These are phyloP conservation scores for Drosophila neocordata DNA, from an alignment of 1,140 invertebrate species.

Conservation along the genomic window DNA sequence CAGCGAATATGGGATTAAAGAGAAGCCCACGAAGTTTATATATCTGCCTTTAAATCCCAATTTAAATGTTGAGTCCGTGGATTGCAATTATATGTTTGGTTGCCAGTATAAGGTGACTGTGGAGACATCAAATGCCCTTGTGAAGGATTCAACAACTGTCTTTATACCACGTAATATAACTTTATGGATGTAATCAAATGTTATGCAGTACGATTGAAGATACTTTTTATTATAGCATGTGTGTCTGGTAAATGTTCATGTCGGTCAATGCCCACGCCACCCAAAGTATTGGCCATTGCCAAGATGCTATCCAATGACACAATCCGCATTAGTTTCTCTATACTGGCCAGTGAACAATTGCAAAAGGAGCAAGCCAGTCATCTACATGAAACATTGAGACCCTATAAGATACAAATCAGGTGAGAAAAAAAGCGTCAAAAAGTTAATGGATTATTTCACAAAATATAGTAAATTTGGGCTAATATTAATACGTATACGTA, in stretches of 20 bases:
- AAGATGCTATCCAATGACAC: slow-evolving; percentile 67
- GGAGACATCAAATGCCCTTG: slow-evolving; percentile 66
- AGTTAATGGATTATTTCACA: background rate
- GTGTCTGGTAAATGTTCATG: slow-evolving; percentile 66
- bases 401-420: slow-evolving; percentile 66
- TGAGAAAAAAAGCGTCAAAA: slow-evolving; percentile 28
- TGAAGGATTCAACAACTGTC: slow-evolving; percentile 45
- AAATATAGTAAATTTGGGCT: no score
- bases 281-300: slow-evolving; percentile 49
- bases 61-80: slow-evolving; percentile 58
- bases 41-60: slow-evolving; percentile 64
- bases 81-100: slow-evolving; percentile 76
- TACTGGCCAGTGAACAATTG: slow-evolving; percentile 51
- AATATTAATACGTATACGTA: no score
- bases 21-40: slow-evolving; percentile 46
- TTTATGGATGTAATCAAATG: background rate
- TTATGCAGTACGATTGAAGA: background rate
- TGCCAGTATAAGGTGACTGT: slow-evolving; percentile 71
- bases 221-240: slow-evolving; percentile 45
- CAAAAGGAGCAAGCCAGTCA: slow-evolving; percentile 43
- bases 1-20: slow-evolving; percentile 67
- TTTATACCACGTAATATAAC: slow-evolving; percentile 58
- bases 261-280: slow-evolving; percentile 40
- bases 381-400: slow-evolving; percentile 40
- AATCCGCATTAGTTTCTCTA: slow-evolving; percentile 57